Base-by-base conservation (phyloP, 2,113 vertebrate genomes). In the Xiphias gladius region DNA sequence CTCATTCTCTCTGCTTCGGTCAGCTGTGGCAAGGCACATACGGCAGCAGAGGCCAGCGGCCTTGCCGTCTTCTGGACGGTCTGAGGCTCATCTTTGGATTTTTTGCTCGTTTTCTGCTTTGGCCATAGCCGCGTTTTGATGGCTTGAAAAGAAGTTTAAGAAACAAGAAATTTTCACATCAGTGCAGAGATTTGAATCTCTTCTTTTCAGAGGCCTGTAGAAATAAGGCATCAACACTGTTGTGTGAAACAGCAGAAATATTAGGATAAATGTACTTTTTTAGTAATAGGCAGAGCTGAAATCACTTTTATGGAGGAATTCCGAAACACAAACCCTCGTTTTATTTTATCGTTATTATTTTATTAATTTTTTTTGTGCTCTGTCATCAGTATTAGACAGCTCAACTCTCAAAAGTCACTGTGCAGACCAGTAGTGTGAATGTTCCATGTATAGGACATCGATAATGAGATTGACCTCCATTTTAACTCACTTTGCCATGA, bases 31-130 rank as follows among this genome's bases (percentile, higher is more conserved):
- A 84, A 55, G 70, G 75, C 68, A 28, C 62, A 1, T 0, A 7
- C 3, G 12, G 19, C 6, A 1, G 69, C 13, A 5, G 73, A 13
- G 4, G 48, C 2, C 3, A 5, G 16, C 2, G 77, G 24, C 20
- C 64, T 84, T 19, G 52, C 7, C 24, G 52, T 16, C 68, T 39
- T 91, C 22, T 88, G 81, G 37, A 19, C 59, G 30, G 78, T 77
- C 5, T 30, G 66, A 14, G 72, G 68, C 28, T 86, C 89, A 13
- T 82, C 73, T 62, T 89, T 90, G 46, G 75, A 2, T 30, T 79
- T 89, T 74, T 87, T 92, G 83, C 79, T 87, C 1, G 2, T 63
- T 54, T 86, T 93, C 37, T 89, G 72, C 74, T 92, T 94, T 11
- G 88, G 69, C 93, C 91, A 94, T 1, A 91, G 71, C 2, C 39